These are phyloP conservation scores for Parochlus steinenii DNA, from an alignment of 2,888 invertebrate species.

Conservation along the genomic window DNA sequence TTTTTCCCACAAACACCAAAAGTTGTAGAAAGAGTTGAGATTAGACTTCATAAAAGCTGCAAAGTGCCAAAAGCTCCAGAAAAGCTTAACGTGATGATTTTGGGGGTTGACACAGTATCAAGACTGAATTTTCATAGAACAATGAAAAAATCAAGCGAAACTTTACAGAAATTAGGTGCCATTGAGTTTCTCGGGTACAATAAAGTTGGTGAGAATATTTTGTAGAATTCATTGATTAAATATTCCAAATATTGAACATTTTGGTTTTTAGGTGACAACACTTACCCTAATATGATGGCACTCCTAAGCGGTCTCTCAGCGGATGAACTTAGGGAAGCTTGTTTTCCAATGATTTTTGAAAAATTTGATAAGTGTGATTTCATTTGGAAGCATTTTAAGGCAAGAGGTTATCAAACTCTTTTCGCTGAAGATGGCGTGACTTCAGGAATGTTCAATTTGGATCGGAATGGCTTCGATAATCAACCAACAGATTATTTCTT, in stretches of 20 bases:
- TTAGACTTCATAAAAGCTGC: slow-evolving; percentile 11
- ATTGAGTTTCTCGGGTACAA: slow-evolving; percentile 77
- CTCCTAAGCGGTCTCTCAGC: slow-evolving; percentile 55
- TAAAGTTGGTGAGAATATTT: slow-evolving; percentile 82
- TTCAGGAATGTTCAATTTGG: slow-evolving; percentile 67
- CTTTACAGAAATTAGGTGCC: slow-evolving; percentile 37
- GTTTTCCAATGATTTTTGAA: slow-evolving; percentile 39
- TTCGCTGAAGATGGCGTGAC: slow-evolving; percentile 69
- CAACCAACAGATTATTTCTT: slow-evolving; percentile 76
- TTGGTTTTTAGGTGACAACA: too few species aligned
- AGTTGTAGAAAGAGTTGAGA: slow-evolving; percentile 17
- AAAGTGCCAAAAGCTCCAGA: slow-evolving; percentile 9
- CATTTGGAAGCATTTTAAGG: slow-evolving; percentile 65
- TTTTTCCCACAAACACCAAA: slow-evolving; percentile 38
- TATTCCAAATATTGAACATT: too few species aligned
- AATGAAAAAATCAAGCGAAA: slow-evolving; percentile 52
- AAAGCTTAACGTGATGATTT: slow-evolving; percentile 49
- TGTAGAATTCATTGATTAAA: too few species aligned
- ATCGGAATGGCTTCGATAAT: slow-evolving; percentile 55
- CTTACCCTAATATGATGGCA: slow-evolving; percentile 77
- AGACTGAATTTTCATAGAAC: slow-evolving; percentile 70
- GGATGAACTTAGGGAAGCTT: slow-evolving; percentile 43
- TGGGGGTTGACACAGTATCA: slow-evolving; percentile 77
- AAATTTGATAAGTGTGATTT: slow-evolving; percentile 65
- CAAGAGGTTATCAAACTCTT: slow-evolving; percentile 55